Evolutionary conservation across 1,140 invertebrate genomes (phyloP).

Genomic region (Sitobion miscanthi): DNA sequence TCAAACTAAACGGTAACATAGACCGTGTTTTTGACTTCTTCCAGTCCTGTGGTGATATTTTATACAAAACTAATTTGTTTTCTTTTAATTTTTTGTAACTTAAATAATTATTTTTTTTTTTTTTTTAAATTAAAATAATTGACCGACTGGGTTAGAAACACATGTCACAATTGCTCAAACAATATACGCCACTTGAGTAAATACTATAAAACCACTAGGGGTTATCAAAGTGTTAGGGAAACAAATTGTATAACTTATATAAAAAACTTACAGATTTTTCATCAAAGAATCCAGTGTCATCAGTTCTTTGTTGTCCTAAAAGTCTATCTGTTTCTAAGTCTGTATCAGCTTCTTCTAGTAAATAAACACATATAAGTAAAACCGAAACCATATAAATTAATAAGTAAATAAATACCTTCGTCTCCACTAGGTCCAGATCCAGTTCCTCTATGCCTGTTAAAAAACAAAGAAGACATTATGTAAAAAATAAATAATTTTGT

Average conservation of each 20-base stretch:
- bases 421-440: constrained; percentile 64
- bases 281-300: constrained; percentile 89
- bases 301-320: constrained; percentile 85
- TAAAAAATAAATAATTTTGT: not conserved
- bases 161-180: constrained; percentile 49
- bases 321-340: constrained; percentile 88
- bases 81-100: not conserved
- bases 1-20: constrained; percentile 57
- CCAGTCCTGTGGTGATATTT: constrained; percentile 55
- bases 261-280: constrained; percentile 72
- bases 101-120: not conserved
- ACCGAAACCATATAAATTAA: not conserved
- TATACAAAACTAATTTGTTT: constrained; percentile 54
- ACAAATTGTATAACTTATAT: not conserved
- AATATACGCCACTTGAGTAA: constrained; percentile 49
- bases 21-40: constrained; percentile 57
- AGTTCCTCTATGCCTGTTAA: constrained; percentile 62
- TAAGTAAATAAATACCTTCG: constrained; percentile 61
- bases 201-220: constrained; percentile 39
- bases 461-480: constrained; percentile 18
- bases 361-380: constrained; percentile 17
- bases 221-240: constrained; percentile 40
- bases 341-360: constrained; percentile 80
- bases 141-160: constrained; percentile 34
- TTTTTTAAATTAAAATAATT: constrained; percentile 47